A percentile compares a stretch with the other conserved stretches of the same genome.
Conservation (phyloP, 2,113 vertebrate species). For the Cyanoliseus patagonus region DNA sequence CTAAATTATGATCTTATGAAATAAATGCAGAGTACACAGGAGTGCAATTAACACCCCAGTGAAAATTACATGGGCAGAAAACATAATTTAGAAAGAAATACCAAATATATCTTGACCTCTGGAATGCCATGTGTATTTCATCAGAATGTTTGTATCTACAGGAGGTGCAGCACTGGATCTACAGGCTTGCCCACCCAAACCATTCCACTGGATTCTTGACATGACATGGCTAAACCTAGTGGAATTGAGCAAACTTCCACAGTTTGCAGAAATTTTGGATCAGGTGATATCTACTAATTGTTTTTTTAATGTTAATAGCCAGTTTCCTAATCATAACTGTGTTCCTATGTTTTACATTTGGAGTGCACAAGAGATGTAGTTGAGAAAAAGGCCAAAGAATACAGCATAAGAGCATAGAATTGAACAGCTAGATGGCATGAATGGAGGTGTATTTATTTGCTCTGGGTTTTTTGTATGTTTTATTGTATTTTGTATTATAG, state of each 20-base stretch:
- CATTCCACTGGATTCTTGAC: conserved; percentile 78
- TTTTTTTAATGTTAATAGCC: not conserved
- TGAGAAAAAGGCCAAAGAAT: not conserved
- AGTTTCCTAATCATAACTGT: not conserved
- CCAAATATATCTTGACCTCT: not conserved
- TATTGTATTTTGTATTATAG: not conserved
- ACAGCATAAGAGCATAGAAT: not conserved
- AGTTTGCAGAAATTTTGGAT: conserved; percentile 76
- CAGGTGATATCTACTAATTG: conserved; percentile 66
- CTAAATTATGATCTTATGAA: not conserved
- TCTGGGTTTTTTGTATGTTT: not conserved
- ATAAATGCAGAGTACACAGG: not conserved
- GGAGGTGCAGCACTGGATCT: conserved; percentile 80
- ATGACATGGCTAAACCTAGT: conserved; percentile 80
- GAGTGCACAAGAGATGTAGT: not conserved
- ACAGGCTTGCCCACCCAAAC: conserved; percentile 78
- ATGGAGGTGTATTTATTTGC: not conserved
- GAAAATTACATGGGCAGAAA: not conserved
- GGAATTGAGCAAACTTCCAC: conserved; percentile 77
- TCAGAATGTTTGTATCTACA: not conserved
- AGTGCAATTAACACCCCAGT: not conserved
- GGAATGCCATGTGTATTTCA: not conserved
- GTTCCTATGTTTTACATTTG: not conserved
- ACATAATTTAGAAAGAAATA: not conserved
- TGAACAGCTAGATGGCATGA: not conserved